Base-by-base conservation (phyloP, 2,797 vertebrate species). In the Rhinophrynus dorsalis region DNA sequence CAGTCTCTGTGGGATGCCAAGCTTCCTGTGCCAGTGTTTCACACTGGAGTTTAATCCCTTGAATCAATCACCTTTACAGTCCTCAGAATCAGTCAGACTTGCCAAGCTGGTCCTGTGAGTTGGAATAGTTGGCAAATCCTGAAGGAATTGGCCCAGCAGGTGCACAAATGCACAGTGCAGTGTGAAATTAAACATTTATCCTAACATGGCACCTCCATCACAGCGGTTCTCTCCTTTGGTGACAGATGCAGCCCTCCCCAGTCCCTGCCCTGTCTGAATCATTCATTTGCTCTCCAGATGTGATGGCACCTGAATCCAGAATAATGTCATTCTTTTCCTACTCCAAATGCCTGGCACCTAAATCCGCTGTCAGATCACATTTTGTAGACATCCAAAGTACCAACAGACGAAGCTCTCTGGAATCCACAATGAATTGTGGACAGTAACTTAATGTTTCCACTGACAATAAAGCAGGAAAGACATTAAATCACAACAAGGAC, bases 141-240 rank as follows among this genome's bases (percentile, higher is more conserved):
- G 50, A 17, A 51, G 62, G 69, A 44, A 42, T 50, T 24, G 45
- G 45, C 35, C 54, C 54, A 45, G 69, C 69, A 73, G 69, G 69
- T 73, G 69, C 37, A 33, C 2, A 21, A 30, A 52, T 18, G 26
- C 45, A 51, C 35, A 72, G 60, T 17, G 24, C 21, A 11, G 54
- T 66, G 45, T 33, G 42, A 66, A 73, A 73, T 73, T 51, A 73
- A 72, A 66, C 62, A 66, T 73, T 73, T 73, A 72, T 73, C 55
- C 54, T 58, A 42, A 59, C 55, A 29, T 37, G 23, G 59, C 68
- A 29, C 52, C 68, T 57, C 35, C 61, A 69, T 72, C 52, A 57
- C 24, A 18, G 60, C 23, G 17, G 8, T 13, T 18, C 20, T 44
- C 58, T 61, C 30, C 48, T 42, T 10, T 11, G 61, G 61, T 58